phyloP scores from a whole-genome alignment of 2,113 vertebrate species.

The Saguinus imperator region DNA sequence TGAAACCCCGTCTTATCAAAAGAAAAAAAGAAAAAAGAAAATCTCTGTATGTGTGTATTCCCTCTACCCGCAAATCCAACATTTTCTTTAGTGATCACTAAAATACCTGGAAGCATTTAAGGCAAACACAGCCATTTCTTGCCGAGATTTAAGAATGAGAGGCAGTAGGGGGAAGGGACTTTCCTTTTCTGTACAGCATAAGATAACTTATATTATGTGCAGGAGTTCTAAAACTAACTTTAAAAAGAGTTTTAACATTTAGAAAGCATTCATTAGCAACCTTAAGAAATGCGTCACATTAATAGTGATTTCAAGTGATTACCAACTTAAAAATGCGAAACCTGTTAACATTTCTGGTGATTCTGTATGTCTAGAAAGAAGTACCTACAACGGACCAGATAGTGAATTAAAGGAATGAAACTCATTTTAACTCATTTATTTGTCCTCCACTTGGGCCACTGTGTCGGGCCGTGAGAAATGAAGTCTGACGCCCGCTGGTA shows the following conservation, averaged over 20 bases:
- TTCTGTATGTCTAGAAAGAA: not conserved
- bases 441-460: not conserved
- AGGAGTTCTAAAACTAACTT: not conserved
- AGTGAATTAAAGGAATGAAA: not conserved
- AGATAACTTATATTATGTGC: not conserved
- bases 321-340: not conserved
- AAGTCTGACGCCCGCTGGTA: accelerated
- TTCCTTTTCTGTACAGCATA: not conserved
- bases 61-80: not conserved
- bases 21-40: not conserved
- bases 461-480: not conserved
- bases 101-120: not conserved
- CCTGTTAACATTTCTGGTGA: not conserved
- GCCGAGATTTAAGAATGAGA: not conserved
- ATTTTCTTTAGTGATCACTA: not conserved
- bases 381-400: not conserved
- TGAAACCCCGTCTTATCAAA: too few relatives aligned
- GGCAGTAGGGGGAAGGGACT: accelerated
- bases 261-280: not conserved
- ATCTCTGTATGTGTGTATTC: not conserved
- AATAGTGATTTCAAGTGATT: not conserved
- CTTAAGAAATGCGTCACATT: not conserved
- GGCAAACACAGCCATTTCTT: not conserved
- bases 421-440: not conserved
- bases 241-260: not conserved